Evolutionary conservation across 2,888 invertebrate genomes (phyloP).

Genomic region (Metallyticus violacea): DNA sequence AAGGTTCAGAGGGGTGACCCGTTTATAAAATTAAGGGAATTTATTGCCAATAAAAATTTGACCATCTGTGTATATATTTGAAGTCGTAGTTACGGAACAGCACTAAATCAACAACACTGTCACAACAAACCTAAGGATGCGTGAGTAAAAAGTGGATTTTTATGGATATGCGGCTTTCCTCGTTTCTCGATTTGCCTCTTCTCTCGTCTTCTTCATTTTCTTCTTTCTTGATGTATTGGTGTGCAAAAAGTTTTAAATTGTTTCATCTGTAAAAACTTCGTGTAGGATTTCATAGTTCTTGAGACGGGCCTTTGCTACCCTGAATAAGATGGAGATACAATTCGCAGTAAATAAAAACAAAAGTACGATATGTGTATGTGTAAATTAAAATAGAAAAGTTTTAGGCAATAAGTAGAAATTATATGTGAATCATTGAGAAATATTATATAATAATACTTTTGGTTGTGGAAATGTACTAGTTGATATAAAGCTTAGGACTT

Average conservation of each 20-base stretch:
- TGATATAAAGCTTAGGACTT: no score
- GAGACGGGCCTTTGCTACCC: no score
- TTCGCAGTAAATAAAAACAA: no score
- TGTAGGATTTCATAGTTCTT: no score
- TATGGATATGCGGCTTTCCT: neutral
- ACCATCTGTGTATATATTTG: neutral
- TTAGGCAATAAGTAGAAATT: no score
- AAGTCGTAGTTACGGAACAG: neutral
- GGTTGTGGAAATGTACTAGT: no score
- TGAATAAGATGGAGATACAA: no score
- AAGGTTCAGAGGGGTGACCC: neutral
- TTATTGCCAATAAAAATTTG: neutral
- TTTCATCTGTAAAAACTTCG: neutral
- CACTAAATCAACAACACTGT: neutral
- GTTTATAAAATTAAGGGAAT: neutral
- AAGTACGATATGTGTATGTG: no score
- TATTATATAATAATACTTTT: no score
- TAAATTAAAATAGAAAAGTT: no score
- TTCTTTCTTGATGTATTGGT: neutral
- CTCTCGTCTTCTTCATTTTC: neutral
- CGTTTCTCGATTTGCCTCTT: neutral
- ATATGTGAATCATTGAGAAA: no score
- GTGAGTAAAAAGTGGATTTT: neutral
- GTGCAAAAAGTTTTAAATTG: neutral
- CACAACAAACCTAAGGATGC: neutral